Base-by-base conservation (phyloP, 1,140 invertebrate genomes). In the Ips nitidus region DNA sequence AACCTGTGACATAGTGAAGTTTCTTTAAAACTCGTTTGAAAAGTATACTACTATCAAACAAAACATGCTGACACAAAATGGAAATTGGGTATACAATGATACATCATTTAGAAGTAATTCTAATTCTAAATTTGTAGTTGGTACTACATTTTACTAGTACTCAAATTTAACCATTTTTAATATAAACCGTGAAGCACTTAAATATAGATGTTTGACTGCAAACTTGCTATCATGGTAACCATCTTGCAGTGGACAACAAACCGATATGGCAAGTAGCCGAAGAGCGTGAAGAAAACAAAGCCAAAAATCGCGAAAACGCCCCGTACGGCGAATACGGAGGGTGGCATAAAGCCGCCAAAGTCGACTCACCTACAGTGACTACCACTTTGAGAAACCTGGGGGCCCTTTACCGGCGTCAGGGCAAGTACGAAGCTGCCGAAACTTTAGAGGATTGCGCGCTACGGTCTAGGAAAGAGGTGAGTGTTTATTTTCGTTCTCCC, bases 181-280 rank as follows among this genome's bases (percentile, higher is more conserved):
- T 22, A 22, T 22, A 22, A 22, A 22, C 22, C 22, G 22, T 22
- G 22, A 22, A 22, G 22, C 22, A 22, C 22, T 22, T 22, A 22
- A 22, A 22, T 22, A 22, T 22, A 22, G 22, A 22, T 22, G 22
- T 22, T 22, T 22, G 22, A 22, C 22, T 22, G 22, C 22, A 22
- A 22, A 22, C 22, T 22, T 22, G 22, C 22, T 22, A 22, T 22
- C 22, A 22, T 22, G 22, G 22, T 22, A 22, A 22, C 22, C 22
- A 22, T 22, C n/a, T 74, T 71, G 39, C 82, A 92, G 92, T 90
- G 69, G 94, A 98, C 79, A 99, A 99, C 84, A 99, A 99, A 84
- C 95, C 97, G 3, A 99, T 99, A 79, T 99, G 98, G 98, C 96
- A 99, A 87, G 94, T 99, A 73, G 98, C 98, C 2, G 98, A 99